Evolutionary conservation across 2,797 vertebrate species (phyloP).

Genomic region (Sebastiscus tertius): DNA sequence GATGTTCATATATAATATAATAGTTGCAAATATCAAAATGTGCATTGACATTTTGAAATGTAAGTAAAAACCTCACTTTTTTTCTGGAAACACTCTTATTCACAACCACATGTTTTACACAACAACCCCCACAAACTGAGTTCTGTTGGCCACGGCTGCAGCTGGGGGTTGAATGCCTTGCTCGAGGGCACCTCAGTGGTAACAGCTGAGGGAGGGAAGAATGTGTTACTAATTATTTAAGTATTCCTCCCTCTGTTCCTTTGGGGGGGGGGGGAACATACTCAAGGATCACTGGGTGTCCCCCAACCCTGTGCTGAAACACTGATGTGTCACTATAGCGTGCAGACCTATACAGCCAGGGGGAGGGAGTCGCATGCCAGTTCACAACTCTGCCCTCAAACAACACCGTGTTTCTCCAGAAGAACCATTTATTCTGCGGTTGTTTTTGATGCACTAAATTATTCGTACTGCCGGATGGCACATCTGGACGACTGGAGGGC

Average conservation of each 20-base stretch:
- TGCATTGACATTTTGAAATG: background rate
- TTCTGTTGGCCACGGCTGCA: slow-evolving; percentile 8
- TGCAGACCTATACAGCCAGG: slow-evolving; percentile 14
- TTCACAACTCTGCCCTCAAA: slow-evolving; percentile 18
- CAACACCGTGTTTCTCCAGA: slow-evolving; percentile 17
- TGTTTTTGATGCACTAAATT: slow-evolving; percentile 58
- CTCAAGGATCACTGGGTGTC: slow-evolving; percentile 19
- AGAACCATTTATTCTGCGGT: slow-evolving; percentile 20
- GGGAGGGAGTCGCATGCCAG: background rate
- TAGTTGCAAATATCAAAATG: background rate
- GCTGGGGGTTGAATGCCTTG: slow-evolving; percentile 32
- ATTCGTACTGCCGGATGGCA: slow-evolving; percentile 67
- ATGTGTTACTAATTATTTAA: slow-evolving; percentile 33
- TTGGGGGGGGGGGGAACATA: background rate
- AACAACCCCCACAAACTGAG: slow-evolving; percentile 13
- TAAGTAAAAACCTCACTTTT: background rate
- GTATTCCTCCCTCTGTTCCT: slow-evolving; percentile 7
- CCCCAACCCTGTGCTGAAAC: slow-evolving; percentile 71
- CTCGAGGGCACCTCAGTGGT: slow-evolving; percentile 16
- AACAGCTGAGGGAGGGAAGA: slow-evolving; percentile 8
- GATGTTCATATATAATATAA: background rate
- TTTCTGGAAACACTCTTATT: background rate
- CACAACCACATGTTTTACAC: slow-evolving; percentile 19
- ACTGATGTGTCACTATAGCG: slow-evolving; percentile 43
- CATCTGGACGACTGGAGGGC: slow-evolving; percentile 74